These are phyloP conservation scores for Cottoperca gobio DNA, from an alignment of 2,797 vertebrate genomes.

Conservation along the genomic window DNA sequence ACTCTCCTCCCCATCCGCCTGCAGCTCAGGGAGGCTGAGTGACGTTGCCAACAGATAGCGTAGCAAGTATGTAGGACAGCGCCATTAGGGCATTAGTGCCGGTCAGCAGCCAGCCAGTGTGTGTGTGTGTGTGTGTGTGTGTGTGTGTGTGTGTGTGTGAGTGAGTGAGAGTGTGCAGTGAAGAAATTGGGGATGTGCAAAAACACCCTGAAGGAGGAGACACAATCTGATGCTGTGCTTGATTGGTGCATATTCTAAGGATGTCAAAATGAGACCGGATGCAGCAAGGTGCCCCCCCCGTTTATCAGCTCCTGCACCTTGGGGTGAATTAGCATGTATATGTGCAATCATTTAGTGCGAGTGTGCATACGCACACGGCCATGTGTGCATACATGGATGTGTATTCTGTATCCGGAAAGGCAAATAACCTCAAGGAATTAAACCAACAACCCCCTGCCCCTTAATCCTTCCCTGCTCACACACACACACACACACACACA, in stretches of 20 bases:
- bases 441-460: constrained; percentile 26
- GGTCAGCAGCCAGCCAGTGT: constrained; percentile 73
- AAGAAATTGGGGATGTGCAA: constrained; percentile 60
- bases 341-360: constrained; percentile 17
- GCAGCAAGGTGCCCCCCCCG: constrained; percentile 23
- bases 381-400: background rate
- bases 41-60: constrained; percentile 66
- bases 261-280: constrained; percentile 39
- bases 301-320: constrained; percentile 41
- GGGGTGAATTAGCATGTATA: constrained; percentile 26
- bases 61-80: constrained; percentile 82
- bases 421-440: constrained; percentile 32
- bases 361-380: background rate
- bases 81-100: constrained; percentile 85
- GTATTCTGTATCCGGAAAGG: constrained; percentile 8
- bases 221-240: constrained; percentile 38
- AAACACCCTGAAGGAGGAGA: constrained; percentile 47
- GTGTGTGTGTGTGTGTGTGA: constrained; percentile 44
- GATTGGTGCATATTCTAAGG: constrained; percentile 50
- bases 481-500: background rate
- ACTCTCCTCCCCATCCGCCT: constrained; percentile 35
- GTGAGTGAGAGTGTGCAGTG: constrained; percentile 44
- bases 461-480: constrained; percentile 13
- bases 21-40: constrained; percentile 48
- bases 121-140: constrained; percentile 52